Base-by-base conservation (phyloP, 2,797 vertebrate genomes). In the Helarctos malayanus region DNA sequence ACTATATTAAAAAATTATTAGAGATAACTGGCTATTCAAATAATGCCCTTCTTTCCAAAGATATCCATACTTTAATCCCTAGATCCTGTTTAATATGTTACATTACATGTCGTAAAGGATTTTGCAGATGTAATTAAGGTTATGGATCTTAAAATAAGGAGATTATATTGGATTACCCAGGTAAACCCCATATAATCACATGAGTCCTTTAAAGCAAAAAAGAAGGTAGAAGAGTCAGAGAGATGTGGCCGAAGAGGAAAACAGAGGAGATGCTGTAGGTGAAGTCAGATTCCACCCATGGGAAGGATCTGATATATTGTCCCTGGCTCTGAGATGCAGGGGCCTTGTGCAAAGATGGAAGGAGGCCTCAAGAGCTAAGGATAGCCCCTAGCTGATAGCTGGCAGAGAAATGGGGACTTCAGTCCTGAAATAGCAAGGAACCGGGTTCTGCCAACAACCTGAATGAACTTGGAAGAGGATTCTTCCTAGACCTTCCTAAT, bases 51-150 rank as follows among this genome's bases (percentile, higher is more conserved):
- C 21, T 32, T 0, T 6, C 9, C 16, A 56, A 94, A 82, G 35
- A 79, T 86, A 32, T n/a, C 57, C 21, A 49, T 4, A 56, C 0
- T 65, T 15, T 25, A 97, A 76, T 56, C 15, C 45, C 19, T 5
- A 68, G 38, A 61, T 80, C 63, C 84, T 83, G 11, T 61, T 88
- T 84, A 91, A 96, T 65, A 61, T 69, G 15, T 83, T 81, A 75
- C 14, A 14, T 80, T 59, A 81, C n/a, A 69, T 82, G 23, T 32
- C 38, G 85, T 82, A 91, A 90, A 89, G 78, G 68, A 76, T 41
- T 13, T 86, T 91, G 41, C 21, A 94, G 65, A 85, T 76, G 18
- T 90, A 59, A 52, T 49, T 76, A 86, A 91, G 45, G 41, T 10
- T 65, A 83, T 25, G 35, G 35, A 15, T 2, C 19, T 95, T 73